Conservation (phyloP, 2,888 invertebrate genomes). For the Aleiodes testaceus region DNA sequence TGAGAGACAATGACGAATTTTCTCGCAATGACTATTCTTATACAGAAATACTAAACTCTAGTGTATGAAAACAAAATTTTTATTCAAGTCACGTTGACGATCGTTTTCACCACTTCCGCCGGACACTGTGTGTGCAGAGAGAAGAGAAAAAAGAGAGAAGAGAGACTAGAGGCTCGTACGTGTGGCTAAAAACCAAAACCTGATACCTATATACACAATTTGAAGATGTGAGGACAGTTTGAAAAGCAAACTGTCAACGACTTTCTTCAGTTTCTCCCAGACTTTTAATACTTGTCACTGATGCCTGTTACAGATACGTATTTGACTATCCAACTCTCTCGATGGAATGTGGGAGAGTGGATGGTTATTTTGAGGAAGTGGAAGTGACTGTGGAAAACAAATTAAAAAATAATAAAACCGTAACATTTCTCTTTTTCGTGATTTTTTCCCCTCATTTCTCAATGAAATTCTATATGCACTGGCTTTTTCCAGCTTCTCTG, state of each 20-base stretch:
- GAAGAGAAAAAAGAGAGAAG: neutral
- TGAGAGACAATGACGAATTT: conserved; percentile 28
- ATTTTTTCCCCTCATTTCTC: conserved; percentile 9
- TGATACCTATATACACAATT: neutral
- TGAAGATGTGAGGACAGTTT: neutral
- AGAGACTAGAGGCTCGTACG: neutral
- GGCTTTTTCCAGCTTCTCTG: conserved; percentile 25
- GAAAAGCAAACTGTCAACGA: conserved; percentile 1
- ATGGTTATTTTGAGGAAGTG: conserved; percentile 10
- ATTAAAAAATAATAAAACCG: neutral
- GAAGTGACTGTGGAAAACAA: neutral
- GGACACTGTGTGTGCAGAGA: conserved; percentile 1
- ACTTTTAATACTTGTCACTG: conserved; percentile 8
- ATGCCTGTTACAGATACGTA: conserved; percentile 1
- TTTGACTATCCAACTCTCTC: neutral
- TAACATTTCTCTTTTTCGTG: neutral
- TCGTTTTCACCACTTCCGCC: conserved; percentile 44
- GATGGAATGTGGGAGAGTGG: conserved; percentile 33
- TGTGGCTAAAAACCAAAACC: conserved; percentile 9
- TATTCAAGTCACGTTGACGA: conserved; percentile 31
- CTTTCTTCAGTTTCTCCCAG: conserved; percentile 18
- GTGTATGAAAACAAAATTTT: conserved; percentile 18
- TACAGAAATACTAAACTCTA: neutral
- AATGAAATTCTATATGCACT: conserved; percentile 17
- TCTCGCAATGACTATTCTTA: conserved; percentile 26